Evolutionary conservation across 2,113 vertebrate genomes (phyloP).

Genomic region (Semnopithecus entellus): DNA sequence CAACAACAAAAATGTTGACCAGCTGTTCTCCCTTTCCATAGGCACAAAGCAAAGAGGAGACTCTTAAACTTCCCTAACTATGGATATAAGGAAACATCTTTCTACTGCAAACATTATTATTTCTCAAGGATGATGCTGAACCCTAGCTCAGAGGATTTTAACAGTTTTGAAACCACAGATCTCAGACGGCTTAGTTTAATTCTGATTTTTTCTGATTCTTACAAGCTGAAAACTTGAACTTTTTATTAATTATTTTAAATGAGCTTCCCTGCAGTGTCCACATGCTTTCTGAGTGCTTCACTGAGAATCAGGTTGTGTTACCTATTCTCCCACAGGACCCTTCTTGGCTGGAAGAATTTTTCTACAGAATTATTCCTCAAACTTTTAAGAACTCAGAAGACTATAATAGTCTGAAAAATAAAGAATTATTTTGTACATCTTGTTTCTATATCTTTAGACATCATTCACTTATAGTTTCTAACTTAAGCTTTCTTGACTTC

Average conservation of each 20-base stretch:
- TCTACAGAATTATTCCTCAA: conserved; percentile 32
- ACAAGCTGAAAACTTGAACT: background rate
- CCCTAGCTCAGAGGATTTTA: background rate
- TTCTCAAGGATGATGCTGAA: background rate
- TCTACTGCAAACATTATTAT: background rate
- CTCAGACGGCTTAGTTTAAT: background rate
- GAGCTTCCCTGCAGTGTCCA: background rate
- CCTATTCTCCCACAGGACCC: background rate
- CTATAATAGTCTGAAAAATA: background rate
- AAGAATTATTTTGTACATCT: background rate
- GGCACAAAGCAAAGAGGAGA: background rate
- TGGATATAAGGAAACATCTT: background rate
- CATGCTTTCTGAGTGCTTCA: background rate
- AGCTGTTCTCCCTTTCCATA: background rate
- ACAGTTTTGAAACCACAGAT: background rate
- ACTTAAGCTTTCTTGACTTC: conserved; percentile 20
- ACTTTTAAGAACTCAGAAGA: background rate
- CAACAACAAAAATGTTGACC: background rate
- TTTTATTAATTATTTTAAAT: conserved; percentile 37
- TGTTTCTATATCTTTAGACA: background rate
- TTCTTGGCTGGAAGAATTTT: background rate
- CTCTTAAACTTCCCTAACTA: background rate
- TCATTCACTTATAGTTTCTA: background rate
- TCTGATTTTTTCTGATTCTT: background rate
- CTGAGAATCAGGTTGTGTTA: background rate